These are phyloP conservation scores for Batillaria attramentaria DNA, from an alignment of 1,140 invertebrate species.

Conservation along the genomic window DNA sequence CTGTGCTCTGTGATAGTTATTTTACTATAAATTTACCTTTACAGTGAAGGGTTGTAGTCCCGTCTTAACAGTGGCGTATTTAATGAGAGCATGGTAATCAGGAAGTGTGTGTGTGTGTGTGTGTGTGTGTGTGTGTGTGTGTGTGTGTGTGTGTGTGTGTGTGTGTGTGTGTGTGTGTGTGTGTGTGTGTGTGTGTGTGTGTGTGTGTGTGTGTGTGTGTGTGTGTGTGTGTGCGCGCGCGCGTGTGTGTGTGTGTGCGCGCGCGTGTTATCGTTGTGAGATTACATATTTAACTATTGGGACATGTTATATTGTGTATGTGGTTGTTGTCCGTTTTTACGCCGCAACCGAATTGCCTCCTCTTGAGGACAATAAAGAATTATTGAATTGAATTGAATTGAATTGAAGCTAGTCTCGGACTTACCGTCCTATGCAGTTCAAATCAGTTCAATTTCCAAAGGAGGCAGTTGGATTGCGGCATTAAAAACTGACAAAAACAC, in stretches of 20 bases:
- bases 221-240: slow-evolving; percentile 5
- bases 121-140: neutral
- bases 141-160: neutral
- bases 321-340: too few relatives aligned
- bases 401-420: neutral
- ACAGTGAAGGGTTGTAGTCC: too few relatives aligned
- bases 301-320: too few relatives aligned
- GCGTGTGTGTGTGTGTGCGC: neutral
- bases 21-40: too few relatives aligned
- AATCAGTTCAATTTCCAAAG: too few relatives aligned
- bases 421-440: neutral
- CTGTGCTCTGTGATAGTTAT: too few relatives aligned
- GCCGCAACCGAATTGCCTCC: neutral
- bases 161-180: slow-evolving; percentile 10
- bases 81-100: too few relatives aligned
- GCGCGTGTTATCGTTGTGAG: neutral
- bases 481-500: too few relatives aligned
- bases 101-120: neutral
- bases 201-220: slow-evolving; percentile 14
- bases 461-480: too few relatives aligned
- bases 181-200: slow-evolving; percentile 8
- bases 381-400: neutral
- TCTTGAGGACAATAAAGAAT: neutral
- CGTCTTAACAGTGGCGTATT: too few relatives aligned
- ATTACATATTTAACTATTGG: neutral